Conservation (phyloP, 2,113 vertebrate species). For the Serilophus lunatus region DNA sequence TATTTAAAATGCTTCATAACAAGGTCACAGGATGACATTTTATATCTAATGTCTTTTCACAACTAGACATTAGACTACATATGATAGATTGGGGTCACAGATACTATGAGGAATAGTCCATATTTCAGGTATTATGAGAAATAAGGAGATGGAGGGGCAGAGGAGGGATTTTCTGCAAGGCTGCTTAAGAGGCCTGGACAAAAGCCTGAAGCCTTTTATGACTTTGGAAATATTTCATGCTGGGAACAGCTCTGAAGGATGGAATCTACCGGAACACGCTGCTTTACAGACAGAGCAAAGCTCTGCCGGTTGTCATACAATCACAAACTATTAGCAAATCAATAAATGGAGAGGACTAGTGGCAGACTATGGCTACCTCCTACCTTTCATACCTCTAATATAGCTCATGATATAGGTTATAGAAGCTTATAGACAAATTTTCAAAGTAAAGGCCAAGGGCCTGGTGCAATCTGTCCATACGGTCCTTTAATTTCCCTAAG, state of each 20-base stretch:
- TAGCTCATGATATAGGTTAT: background rate
- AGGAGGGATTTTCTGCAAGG: background rate
- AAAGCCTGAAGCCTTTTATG: background rate
- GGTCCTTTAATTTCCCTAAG: background rate
- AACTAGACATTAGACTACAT: background rate
- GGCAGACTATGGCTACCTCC: background rate
- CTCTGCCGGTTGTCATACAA: background rate
- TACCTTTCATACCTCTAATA: background rate
- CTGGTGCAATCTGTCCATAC: background rate
- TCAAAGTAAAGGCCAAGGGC: background rate
- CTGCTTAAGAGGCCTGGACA: background rate
- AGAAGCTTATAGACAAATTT: background rate
- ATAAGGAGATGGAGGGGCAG: fast-evolving
- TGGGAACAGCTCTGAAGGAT: background rate
- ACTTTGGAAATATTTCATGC: background rate
- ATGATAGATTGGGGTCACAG: background rate
- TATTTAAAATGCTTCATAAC: background rate
- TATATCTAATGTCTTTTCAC: background rate
- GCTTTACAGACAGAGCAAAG: background rate
- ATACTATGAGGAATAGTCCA: background rate
- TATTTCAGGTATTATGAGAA: background rate
- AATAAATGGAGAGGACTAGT: background rate
- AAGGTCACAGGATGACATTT: background rate
- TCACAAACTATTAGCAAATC: background rate
- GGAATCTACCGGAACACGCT: background rate